Conservation (phyloP, 2,113 vertebrate genomes). For the Dryoscopus gambensis region DNA sequence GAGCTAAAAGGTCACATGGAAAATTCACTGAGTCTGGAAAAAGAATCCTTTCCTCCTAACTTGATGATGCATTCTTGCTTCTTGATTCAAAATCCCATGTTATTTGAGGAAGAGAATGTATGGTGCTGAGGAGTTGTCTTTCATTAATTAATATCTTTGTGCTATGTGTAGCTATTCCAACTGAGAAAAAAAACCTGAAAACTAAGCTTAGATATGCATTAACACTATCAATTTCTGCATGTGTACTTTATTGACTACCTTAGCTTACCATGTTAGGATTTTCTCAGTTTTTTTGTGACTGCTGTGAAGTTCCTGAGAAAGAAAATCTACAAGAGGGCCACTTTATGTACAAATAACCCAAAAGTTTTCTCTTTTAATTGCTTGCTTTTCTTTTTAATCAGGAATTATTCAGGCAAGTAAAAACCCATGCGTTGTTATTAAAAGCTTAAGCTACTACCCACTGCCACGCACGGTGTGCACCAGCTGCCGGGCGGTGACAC, state of each 20-base stretch:
- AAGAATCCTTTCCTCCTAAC: background rate
- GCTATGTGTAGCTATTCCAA: background rate
- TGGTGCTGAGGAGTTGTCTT: background rate
- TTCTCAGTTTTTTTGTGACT: background rate
- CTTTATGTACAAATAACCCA: too few species aligned
- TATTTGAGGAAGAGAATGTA: background rate
- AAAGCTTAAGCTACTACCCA: background rate
- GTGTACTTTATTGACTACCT: background rate
- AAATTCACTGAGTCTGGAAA: background rate
- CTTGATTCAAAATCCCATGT: background rate
- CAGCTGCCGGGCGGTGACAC: fast-evolving
- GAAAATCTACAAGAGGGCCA: background rate
- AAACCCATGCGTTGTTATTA: background rate
- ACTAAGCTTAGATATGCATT: background rate
- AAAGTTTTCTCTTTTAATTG: background rate
- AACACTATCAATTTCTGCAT: background rate
- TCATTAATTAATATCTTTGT: background rate
- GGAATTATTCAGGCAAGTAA: background rate
- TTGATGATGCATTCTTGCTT: background rate
- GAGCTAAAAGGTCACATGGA: background rate
- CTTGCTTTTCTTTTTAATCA: background rate
- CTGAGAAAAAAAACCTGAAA: background rate
- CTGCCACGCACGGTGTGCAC: fast-evolving
- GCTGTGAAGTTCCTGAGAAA: background rate
- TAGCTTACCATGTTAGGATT: background rate